Base-by-base conservation (phyloP, 2,888 invertebrate genomes). In the Xestobium rufovillosum region DNA sequence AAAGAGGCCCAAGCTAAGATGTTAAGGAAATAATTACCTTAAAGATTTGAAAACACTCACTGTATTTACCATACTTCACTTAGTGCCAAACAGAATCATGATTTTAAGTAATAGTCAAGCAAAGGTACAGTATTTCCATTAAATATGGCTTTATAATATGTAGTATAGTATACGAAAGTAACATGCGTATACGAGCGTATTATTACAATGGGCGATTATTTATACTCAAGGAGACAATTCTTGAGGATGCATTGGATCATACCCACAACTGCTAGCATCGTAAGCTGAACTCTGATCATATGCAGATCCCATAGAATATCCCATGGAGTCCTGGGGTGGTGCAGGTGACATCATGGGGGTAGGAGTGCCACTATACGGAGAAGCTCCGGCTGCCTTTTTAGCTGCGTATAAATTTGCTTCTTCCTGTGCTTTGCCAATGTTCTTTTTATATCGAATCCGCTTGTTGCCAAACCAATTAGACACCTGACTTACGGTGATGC, bases 401-500 rank as follows among this genome's bases (percentile, higher is more conserved):
- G 96, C 96, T 43, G 96, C 96, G 69, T 97, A 97, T 60, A 97
- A 74, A 70, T 96, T 96, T 40, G 97, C 97, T 70, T 98, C 97
- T 70, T 98, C 97, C 69, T 97, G 96, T 39, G 96, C 96, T 69
- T 98, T 98, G 59, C 95, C 96, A 53, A 98, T 97, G 71, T 97
- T 97, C 75, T 98, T 98, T 84, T 98, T 98, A 75, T 97, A 98
- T 58, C 97, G 85, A 72, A 98, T 98, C 61, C 97, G 83, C 70
- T 97, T 97, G 73, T 97, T 97, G 54, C 97, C 97, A 67, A 97
- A 97, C 97, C 97, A 97, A 78, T 97, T 97, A 53, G 95, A 96
- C 46, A 96, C 94, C 87, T 90, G 75, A 51, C 68, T 67, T 42
- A 92, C 91, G 41, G 96, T 96, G 66, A 97, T 97, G 65, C 92